Conservation (phyloP, 2,113 vertebrate species). For the Ovis canadensis region DNA sequence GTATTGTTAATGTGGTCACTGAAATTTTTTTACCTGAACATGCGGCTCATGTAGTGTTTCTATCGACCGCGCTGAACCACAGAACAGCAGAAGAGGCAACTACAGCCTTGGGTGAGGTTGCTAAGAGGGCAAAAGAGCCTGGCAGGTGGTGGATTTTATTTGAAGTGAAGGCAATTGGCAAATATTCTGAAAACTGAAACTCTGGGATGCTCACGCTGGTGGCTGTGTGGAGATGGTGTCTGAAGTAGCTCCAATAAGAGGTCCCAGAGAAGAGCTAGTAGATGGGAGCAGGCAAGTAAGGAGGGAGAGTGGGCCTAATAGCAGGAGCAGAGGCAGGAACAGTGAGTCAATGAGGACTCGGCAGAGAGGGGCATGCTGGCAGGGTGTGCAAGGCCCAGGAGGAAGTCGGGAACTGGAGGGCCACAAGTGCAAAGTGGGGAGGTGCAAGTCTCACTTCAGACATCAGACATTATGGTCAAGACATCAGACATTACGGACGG, state of each 20-base stretch:
- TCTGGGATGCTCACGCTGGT: not conserved
- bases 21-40: not conserved
- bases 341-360: not conserved
- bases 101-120: not conserved
- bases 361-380: not conserved
- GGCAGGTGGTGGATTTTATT: not conserved
- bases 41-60: not conserved
- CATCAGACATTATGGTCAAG: not conserved
- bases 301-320: not conserved
- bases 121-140: not conserved
- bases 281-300: not conserved
- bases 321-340: not conserved
- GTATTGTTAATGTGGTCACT: not conserved
- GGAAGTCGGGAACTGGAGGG: not conserved
- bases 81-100: not conserved
- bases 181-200: not conserved
- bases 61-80: rapidly evolving
- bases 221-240: not conserved
- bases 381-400: not conserved
- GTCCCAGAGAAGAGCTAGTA: not conserved
- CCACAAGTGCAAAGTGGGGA: not conserved
- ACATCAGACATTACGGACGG: not conserved
- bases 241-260: not conserved
- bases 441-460: not conserved
- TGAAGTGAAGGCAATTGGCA: not conserved